Conservation (phyloP, 2,113 vertebrate genomes). For the Poeciliopsis retropinna region DNA sequence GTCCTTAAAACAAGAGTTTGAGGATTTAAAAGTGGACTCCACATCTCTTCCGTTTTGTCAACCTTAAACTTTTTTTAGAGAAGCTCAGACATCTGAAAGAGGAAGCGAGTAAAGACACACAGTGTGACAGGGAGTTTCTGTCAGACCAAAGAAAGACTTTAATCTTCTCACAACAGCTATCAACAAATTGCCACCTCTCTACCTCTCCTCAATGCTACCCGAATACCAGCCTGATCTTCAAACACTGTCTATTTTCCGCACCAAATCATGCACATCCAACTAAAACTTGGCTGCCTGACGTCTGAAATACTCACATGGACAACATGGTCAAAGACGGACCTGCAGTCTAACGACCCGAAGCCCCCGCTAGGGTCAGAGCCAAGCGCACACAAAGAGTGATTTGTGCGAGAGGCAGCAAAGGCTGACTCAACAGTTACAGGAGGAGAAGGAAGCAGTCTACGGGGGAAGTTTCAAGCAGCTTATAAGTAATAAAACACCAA, state of each 20-base stretch:
- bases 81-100: conserved; percentile 53
- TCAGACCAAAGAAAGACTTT: conserved; percentile 8
- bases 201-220: not conserved
- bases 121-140: conserved; percentile 32
- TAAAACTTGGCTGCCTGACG: conserved; percentile 5
- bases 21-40: conserved; percentile 14
- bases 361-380: conserved; percentile 21
- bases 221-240: not conserved
- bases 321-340: conserved; percentile 33
- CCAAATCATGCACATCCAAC: conserved; percentile 13
- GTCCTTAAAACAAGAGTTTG: not conserved
- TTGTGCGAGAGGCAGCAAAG: conserved; percentile 34
- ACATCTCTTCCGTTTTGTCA: conserved; percentile 24
- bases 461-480: conserved; percentile 10
- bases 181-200: conserved; percentile 19
- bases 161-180: conserved; percentile 26
- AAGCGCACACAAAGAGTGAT: conserved; percentile 58
- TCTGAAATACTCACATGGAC: conserved; percentile 22
- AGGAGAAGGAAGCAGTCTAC: conserved; percentile 47
- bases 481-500: not conserved
- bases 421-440: conserved; percentile 59
- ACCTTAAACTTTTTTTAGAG: conserved; percentile 29
- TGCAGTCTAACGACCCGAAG: conserved; percentile 41
- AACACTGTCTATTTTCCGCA: conserved; percentile 1
- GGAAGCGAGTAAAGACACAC: conserved; percentile 59